phyloP scores from a whole-genome alignment of 2,888 invertebrate species.

The Lithophane socia region DNA sequence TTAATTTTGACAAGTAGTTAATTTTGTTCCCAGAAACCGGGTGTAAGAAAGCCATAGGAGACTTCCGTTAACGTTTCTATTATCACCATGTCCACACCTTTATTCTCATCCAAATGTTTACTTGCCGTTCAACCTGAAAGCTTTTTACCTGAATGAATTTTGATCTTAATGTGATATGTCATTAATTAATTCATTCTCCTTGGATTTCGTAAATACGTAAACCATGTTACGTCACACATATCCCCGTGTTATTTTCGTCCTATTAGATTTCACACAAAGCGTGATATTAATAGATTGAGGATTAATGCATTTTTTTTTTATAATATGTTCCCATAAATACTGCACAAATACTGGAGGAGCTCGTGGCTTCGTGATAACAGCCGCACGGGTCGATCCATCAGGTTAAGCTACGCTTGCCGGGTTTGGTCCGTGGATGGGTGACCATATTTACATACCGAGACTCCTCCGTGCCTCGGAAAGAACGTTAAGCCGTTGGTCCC shows the following conservation, averaged over 20 bases:
- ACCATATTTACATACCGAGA: too few relatives aligned
- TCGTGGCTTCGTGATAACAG: too few relatives aligned
- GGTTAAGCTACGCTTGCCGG: too few relatives aligned
- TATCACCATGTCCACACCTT: slow-evolving; percentile 52
- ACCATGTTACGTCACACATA: slow-evolving; percentile 31
- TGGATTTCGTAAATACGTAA: slow-evolving; percentile 38
- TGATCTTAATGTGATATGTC: slow-evolving; percentile 66
- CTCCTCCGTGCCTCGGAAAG: too few relatives aligned
- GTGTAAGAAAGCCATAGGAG: neutral
- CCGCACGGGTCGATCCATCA: too few relatives aligned
- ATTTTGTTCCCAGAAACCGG: neutral
- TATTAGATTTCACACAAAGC: slow-evolving; percentile 4
- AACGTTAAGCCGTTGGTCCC: too few relatives aligned
- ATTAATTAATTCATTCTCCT: slow-evolving; percentile 62
- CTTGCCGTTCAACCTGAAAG: slow-evolving; percentile 49
- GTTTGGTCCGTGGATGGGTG: too few relatives aligned
- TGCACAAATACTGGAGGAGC: too few relatives aligned
- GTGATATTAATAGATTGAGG: slow-evolving; percentile 18
- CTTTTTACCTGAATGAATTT: slow-evolving; percentile 65
- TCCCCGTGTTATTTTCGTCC: slow-evolving; percentile 40
- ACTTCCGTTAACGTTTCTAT: neutral
- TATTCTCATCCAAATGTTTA: slow-evolving; percentile 54
- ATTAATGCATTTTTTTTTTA: neutral
- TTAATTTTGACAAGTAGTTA: neutral
- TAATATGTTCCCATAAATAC: too few relatives aligned